Percentiles rank a stretch among this genome's conserved stretches.
phyloP scores from a whole-genome alignment of 2,113 vertebrate species.

The Austrofundulus limnaeus region DNA sequence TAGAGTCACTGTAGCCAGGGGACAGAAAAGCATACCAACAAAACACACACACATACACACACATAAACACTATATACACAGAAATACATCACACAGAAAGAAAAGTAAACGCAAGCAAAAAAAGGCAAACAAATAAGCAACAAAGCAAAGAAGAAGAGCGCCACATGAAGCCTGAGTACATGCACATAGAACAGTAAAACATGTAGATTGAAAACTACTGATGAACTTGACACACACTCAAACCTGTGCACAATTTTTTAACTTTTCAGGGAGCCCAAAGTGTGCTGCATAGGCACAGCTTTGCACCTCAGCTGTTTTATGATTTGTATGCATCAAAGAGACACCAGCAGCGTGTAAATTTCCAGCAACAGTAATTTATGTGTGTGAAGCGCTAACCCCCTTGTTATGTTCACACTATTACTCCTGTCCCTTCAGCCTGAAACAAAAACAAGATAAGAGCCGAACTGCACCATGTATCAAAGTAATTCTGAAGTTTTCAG shows the following conservation, averaged over 20 bases:
- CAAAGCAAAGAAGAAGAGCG: slow-evolving; percentile 31
- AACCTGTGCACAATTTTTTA: slow-evolving; percentile 22
- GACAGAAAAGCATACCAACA: slow-evolving; percentile 50
- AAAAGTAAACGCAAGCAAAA: slow-evolving; percentile 15
- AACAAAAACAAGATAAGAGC: slow-evolving; percentile 25
- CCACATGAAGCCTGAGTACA: slow-evolving; percentile 18
- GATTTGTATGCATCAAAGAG: slow-evolving; percentile 29
- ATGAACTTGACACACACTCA: slow-evolving; percentile 16
- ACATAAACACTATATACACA: slow-evolving; percentile 9
- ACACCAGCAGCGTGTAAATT: slow-evolving; percentile 32
- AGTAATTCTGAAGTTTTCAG: slow-evolving; percentile 32
- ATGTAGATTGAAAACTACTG: slow-evolving; percentile 13
- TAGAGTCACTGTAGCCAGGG: slow-evolving; percentile 59
- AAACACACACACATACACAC: slow-evolving; percentile 34
- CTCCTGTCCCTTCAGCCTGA: slow-evolving; percentile 24
- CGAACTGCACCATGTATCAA: slow-evolving; percentile 25
- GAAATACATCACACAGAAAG: slow-evolving; percentile 26
- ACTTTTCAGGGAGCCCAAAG: slow-evolving; percentile 41
- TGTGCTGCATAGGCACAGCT: slow-evolving; percentile 22
- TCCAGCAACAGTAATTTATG: slow-evolving; percentile 28
- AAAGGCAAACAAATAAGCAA: slow-evolving; percentile 25
- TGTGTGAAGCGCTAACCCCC: slow-evolving; percentile 29
- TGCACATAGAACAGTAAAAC: slow-evolving; percentile 25
- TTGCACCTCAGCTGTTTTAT: slow-evolving; percentile 46
- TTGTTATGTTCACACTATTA: slow-evolving; percentile 21